These are phyloP conservation scores for Dryococelus australis DNA, from an alignment of 2,888 invertebrate genomes.

Conservation along the genomic window DNA sequence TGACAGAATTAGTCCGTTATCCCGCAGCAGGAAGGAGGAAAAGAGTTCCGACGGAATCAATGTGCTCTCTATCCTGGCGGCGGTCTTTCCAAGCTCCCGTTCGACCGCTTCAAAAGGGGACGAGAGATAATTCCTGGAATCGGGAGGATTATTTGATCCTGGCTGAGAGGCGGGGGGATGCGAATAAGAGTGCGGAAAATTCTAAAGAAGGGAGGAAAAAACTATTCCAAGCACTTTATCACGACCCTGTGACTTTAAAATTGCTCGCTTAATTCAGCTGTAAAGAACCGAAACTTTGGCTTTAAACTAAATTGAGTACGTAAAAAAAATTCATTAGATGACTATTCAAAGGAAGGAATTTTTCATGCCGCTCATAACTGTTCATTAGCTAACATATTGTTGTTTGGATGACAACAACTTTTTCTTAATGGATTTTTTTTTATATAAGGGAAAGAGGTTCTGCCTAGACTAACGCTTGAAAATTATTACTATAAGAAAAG, in stretches of 20 bases:
- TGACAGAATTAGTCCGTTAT: slow-evolving; percentile 28
- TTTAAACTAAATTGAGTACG: no score
- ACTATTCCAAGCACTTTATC: slow-evolving; percentile 24
- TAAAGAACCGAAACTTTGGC: no score
- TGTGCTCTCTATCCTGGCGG: slow-evolving; percentile 16
- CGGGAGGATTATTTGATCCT: slow-evolving; percentile 16
- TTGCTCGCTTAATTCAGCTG: no score
- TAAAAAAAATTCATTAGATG: no score
- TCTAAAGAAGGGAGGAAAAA: slow-evolving; percentile 26
- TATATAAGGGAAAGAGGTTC: no score
- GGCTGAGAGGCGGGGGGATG: background rate
- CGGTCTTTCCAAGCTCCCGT: background rate
- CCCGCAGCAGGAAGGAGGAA: background rate
- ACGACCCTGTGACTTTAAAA: background rate
- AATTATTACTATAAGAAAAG: no score
- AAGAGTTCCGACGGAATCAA: slow-evolving; percentile 4
- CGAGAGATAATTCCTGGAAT: slow-evolving; percentile 8
- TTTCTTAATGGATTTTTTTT: no score
- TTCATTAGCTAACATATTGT: no score
- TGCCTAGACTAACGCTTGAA: no score
- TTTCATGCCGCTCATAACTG: no score
- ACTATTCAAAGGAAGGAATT: no score
- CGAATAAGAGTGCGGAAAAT: background rate
- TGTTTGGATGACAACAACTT: no score
- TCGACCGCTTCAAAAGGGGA: slow-evolving; percentile 1